Evolutionary conservation across 2,113 vertebrate genomes (phyloP).

Genomic region (Dinomys branickii): DNA sequence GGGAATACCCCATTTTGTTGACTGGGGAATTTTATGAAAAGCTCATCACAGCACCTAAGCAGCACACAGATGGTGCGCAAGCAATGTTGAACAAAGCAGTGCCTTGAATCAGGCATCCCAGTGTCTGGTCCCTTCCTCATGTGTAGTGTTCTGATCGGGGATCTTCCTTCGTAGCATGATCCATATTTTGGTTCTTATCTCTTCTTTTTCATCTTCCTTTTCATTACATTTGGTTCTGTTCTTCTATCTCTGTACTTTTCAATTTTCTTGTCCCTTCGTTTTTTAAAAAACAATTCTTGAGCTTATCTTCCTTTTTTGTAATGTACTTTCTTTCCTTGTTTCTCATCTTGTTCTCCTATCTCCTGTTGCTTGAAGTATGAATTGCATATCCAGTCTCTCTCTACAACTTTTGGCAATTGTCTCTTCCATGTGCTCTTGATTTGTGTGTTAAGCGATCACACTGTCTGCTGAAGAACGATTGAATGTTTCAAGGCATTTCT

Average conservation of each 20-base stretch:
- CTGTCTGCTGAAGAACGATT: not conserved
- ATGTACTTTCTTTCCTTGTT: constrained; percentile 51
- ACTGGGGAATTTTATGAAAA: not conserved
- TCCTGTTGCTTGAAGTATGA: constrained; percentile 63
- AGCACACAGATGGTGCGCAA: not conserved
- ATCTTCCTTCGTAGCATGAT: not conserved
- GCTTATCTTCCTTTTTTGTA: constrained; percentile 54
- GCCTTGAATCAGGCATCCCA: not conserved
- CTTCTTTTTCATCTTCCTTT: not conserved
- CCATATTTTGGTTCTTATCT: constrained; percentile 40
- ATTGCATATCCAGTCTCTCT: constrained; percentile 18
- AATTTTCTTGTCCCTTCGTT: constrained; percentile 36
- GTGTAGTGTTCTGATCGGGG: not conserved
- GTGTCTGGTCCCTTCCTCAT: not conserved
- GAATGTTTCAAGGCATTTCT: constrained; percentile 54
- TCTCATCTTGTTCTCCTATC: constrained; percentile 59
- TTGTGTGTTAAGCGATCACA: constrained; percentile 49
- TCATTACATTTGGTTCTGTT: constrained; percentile 19
- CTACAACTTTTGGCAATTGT: not conserved
- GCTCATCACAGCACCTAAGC: not conserved
- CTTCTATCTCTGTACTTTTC: constrained; percentile 55
- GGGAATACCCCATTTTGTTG: not conserved
- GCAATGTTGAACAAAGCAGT: not conserved
- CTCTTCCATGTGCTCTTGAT: constrained; percentile 11
- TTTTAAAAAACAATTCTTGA: constrained; percentile 24